Base-by-base conservation (phyloP, 2,888 invertebrate species). In the Tenthredo distinguenda region DNA sequence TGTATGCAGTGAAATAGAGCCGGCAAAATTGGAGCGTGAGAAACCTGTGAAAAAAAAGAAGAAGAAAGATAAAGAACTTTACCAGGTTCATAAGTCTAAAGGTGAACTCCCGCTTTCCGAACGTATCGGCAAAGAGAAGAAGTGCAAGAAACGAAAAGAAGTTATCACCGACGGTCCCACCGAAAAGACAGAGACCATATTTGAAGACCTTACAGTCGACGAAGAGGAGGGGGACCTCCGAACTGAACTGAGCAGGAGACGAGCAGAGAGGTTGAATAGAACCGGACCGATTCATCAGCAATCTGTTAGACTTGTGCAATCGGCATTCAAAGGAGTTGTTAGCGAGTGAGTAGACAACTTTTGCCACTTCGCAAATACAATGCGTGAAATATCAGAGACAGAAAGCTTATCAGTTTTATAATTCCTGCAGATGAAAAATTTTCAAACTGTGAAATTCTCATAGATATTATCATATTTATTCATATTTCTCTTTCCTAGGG, bases 251-350 rank as follows among this genome's bases (percentile, higher is more conserved):
- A 95, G 95, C 88, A 93, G 95, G 87, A 94, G 95, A 87, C 92
- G 95, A 62, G 95, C 95, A 0, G 95, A 95, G 88, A 92, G 95
- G 87, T 92, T 94, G 84, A 93, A 93, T 43, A 93, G 93, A 89
- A 90, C 92, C 77, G 92, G 91, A 1, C 92, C 93, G 6, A 90
- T 93, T 58, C 83, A 87, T 12, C 92, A 93, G 85, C 94, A 93
- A 79, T 94, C 94, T 43, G 94, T 94, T 7, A 91, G 95, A 87
- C 91, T 95, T 74, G 91, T 95, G 76, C 94, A 95, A 87, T 95
- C 93, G 84, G 95, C 95, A 37, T 93, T 95, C 58, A 94, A 95
- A 91, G 94, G 94, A 86, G 95, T 94, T 86, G 94, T 94, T 85
- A 94, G 94, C 88, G 94, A 94, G 93, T 94, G 93, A 88, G 91